Evolutionary conservation across 1,140 invertebrate species (phyloP).

Genomic region (Pteromalus puparum): DNA sequence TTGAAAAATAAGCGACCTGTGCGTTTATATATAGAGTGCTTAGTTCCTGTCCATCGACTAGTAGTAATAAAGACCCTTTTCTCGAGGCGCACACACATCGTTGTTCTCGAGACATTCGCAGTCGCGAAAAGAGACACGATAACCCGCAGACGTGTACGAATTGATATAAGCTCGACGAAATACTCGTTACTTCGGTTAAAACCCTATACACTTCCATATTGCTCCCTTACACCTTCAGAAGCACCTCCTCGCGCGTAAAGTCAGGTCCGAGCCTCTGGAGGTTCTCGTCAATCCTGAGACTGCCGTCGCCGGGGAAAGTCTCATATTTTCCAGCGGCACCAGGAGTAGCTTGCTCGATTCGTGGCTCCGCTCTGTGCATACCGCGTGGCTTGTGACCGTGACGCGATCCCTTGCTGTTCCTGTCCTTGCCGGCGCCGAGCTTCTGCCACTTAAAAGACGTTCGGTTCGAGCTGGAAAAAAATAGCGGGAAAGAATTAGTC

Average conservation of each 20-base stretch:
- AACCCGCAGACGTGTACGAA: too few relatives aligned
- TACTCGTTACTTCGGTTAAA: too few relatives aligned
- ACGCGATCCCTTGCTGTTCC: neutral
- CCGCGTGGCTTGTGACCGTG: neutral
- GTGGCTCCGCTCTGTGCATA: neutral
- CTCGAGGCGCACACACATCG: neutral
- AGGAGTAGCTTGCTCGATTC: neutral
- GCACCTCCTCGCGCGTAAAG: constrained; percentile 45
- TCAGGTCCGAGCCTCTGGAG: constrained; percentile 31
- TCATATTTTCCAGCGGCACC: neutral
- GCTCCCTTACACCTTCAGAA: constrained; percentile 25
- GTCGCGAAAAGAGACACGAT: too few relatives aligned
- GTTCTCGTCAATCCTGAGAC: constrained; percentile 8
- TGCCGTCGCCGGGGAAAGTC: constrained; percentile 7
- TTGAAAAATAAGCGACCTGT: constrained; percentile 7
- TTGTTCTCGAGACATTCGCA: too few relatives aligned
- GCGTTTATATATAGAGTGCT: constrained; percentile 25
- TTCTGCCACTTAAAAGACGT: neutral
- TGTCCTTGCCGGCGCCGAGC: constrained; percentile 1
- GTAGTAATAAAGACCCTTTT: neutral
- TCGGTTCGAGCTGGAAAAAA: neutral
- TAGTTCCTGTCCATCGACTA: constrained; percentile 40
- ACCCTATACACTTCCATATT: too few relatives aligned
- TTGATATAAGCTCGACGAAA: too few relatives aligned
- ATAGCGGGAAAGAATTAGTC: neutral